Evolutionary conservation across 2,888 invertebrate species (phyloP), one percentile per base, ranked within the genome.

Genomic region (Podotricha telesiphe): DNA sequence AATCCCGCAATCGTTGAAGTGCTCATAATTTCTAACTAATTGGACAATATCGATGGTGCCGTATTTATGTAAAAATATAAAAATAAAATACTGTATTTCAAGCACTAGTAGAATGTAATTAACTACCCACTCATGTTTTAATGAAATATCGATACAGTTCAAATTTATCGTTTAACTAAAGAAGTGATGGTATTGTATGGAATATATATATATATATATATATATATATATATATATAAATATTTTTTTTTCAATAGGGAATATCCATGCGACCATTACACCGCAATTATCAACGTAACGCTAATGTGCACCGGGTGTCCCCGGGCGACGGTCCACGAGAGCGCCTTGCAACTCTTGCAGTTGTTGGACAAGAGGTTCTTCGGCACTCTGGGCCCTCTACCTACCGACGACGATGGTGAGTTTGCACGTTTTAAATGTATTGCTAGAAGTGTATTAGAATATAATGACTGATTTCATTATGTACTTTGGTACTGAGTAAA

Each of bases 231-330:
- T 6, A 15, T 13, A 34, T 8, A 2, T 28, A n/a, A 42, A 42
- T 22, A 42, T 20, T 37, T 28, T 48, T 71, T 73, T 72, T 72
- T 77, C 87, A 89, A 10, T 87, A 98, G 98, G 82, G 99, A 99
- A 89, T 98, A 99, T 92, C 98, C 99, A 2, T 99, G 98, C 86
- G 99, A 99, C 88, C 98, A 99, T 92, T 99, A 99, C 87, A 98
- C 98, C 47, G 98, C 99, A 1, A 97, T 99, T 79, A 98, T 99
- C 83, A 99, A 99, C 86, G 97, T 99, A 47, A 99, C 99, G 0
- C 94, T 99, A 56, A 96, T 99, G 94, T 99, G 98, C 93, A 98
- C 98, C 7, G 99, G 99, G 1, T 98, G 98, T 84, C 98, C 99
- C 0, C 95, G 98, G 34, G 96, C 97, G 45, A 94, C 96, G 48